These are phyloP conservation scores for Syndactyla subalaris DNA, from an alignment of 2,797 vertebrate genomes.

Conservation along the genomic window DNA sequence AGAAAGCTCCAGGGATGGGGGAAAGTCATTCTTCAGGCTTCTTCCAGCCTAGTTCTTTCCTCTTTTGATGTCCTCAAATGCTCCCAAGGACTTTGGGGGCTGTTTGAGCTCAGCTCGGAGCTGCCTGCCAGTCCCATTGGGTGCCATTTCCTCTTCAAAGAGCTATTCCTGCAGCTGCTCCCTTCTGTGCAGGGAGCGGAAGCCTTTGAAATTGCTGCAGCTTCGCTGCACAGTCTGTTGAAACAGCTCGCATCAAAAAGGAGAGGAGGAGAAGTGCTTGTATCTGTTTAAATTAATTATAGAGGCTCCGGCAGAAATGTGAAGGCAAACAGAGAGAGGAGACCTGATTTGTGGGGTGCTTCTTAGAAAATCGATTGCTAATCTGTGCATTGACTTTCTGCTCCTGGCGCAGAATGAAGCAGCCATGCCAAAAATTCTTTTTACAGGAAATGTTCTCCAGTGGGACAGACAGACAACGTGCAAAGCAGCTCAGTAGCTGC, in stretches of 20 bases:
- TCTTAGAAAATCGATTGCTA: conserved; percentile 43
- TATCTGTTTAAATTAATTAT: conserved; percentile 66
- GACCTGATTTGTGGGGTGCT: conserved; percentile 40
- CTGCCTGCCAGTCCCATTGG: conserved; percentile 57
- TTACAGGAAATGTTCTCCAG: conserved; percentile 4
- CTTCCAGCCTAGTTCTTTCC: conserved; percentile 36
- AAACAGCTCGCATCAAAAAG: conserved; percentile 52
- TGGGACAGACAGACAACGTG: background rate
- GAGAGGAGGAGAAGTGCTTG: conserved; percentile 53
- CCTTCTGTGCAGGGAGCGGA: conserved; percentile 55
- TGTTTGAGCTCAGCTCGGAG: conserved; percentile 27
- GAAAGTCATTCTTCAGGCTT: conserved; percentile 17
- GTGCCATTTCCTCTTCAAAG: conserved; percentile 75
- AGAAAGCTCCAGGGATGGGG: background rate
- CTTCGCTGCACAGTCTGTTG: conserved; percentile 19
- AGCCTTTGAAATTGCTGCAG: conserved; percentile 68
- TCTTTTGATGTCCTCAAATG: conserved; percentile 64
- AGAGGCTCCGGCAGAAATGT: conserved; percentile 43
- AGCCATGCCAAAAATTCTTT: conserved; percentile 29
- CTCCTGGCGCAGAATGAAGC: background rate
- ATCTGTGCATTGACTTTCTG: conserved; percentile 28
- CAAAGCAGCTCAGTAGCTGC: background rate
- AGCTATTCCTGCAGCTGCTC: conserved; percentile 62
- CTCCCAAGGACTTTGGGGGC: conserved; percentile 51
- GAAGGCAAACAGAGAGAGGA: conserved; percentile 48